Evolutionary conservation across 2,113 vertebrate genomes (phyloP).

Genomic region (Clarias gariepinus): DNA sequence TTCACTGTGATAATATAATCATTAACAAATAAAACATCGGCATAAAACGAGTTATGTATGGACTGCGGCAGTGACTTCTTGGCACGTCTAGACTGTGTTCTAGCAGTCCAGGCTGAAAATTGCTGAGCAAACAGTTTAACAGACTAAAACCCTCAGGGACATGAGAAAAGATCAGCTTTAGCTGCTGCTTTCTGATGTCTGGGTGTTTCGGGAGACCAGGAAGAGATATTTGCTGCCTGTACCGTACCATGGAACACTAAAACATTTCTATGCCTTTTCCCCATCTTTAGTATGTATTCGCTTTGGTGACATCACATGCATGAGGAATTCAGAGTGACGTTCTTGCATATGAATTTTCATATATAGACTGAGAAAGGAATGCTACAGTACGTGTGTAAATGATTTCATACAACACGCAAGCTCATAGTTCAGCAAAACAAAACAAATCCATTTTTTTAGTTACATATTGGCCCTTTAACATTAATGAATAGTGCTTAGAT

Average conservation of each 20-base stretch:
- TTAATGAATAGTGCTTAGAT: not conserved
- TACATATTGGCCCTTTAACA: not conserved
- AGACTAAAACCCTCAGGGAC: not conserved
- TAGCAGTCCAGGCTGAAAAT: not conserved
- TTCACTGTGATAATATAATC: not conserved
- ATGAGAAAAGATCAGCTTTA: constrained; percentile 3
- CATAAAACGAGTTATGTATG: not conserved
- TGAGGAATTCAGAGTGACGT: not conserved
- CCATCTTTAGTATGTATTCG: not conserved
- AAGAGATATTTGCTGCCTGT: not conserved
- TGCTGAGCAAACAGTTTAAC: constrained; percentile 18
- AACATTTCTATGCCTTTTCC: not conserved
- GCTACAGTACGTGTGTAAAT: not conserved
- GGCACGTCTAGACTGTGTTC: not conserved
- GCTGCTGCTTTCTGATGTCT: not conserved
- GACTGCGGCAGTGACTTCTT: not conserved
- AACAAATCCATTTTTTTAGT: not conserved
- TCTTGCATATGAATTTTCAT: not conserved
- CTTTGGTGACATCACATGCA: not conserved
- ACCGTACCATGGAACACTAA: no score
- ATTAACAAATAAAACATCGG: not conserved
- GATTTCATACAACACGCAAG: not conserved
- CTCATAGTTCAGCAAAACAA: not conserved
- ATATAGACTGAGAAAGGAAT: not conserved
- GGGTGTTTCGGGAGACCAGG: not conserved